Evolutionary conservation across 2,797 vertebrate species (phyloP).

Genomic region (Hemitrygon akajei): DNA sequence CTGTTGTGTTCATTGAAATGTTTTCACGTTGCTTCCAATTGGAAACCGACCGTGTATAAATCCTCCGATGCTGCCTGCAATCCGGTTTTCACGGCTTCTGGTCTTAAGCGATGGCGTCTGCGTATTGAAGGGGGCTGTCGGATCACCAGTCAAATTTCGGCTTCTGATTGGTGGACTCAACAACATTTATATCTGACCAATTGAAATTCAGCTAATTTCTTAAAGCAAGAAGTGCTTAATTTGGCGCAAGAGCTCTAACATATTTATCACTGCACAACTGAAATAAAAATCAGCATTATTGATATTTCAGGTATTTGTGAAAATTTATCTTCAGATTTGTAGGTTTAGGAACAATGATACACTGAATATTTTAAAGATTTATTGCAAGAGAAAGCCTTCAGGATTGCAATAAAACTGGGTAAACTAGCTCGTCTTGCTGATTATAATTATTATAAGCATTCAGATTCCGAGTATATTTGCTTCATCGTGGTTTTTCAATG

Average conservation of each 20-base stretch:
- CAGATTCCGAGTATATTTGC: too few relatives aligned
- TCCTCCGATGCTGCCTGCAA: background rate
- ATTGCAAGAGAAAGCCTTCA: too few relatives aligned
- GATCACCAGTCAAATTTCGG: background rate
- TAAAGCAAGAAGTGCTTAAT: background rate
- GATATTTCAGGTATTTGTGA: background rate
- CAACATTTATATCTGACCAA: background rate
- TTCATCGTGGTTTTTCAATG: too few relatives aligned
- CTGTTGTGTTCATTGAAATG: background rate
- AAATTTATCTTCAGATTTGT: background rate
- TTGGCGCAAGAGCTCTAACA: background rate
- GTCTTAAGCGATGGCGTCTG: background rate
- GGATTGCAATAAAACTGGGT: too few relatives aligned
- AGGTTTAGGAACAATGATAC: too few relatives aligned
- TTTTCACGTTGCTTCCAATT: background rate
- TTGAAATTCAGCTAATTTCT: constrained; percentile 39
- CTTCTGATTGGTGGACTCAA: background rate
- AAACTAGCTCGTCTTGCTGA: too few relatives aligned
- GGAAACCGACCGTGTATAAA: background rate
- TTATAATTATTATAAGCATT: too few relatives aligned
- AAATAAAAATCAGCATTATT: background rate
- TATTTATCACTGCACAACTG: background rate
- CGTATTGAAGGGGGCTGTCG: background rate
- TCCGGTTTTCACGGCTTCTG: background rate
- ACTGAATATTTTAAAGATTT: too few relatives aligned